Evolutionary conservation across 2,113 vertebrate species (phyloP).

Genomic region (Chamaea fasciata): DNA sequence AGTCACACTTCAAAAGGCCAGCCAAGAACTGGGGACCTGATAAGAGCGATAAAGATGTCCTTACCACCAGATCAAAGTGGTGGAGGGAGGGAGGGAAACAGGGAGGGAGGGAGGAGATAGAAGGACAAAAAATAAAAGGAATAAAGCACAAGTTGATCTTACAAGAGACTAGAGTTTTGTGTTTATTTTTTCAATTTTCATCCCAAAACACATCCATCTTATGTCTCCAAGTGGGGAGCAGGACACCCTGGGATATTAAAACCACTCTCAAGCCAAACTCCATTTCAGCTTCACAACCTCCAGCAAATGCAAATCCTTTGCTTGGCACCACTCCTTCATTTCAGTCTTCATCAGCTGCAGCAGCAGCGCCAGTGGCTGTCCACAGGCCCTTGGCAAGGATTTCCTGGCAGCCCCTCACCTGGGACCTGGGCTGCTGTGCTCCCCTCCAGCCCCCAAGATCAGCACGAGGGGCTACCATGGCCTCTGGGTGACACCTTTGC

Average conservation of each 20-base stretch:
- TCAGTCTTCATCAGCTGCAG: conserved; percentile 19
- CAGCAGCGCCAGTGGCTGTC: background rate
- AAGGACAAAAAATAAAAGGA: background rate
- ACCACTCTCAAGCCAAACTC: background rate
- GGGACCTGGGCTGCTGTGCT: background rate
- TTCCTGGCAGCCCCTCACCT: background rate
- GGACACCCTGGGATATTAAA: background rate
- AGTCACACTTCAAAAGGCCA: conserved; percentile 52
- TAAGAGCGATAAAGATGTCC: conserved; percentile 24
- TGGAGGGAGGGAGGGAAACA: background rate
- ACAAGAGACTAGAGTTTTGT: background rate
- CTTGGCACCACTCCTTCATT: conserved; percentile 1
- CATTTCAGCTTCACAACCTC: background rate
- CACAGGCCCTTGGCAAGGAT: background rate
- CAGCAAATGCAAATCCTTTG: background rate
- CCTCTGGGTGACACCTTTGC: background rate
- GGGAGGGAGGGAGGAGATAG: background rate
- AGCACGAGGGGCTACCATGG: background rate
- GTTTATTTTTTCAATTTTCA: background rate
- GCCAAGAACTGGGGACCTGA: background rate
- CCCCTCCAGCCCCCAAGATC: background rate
- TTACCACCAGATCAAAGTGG: conserved; percentile 27
- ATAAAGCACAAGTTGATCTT: background rate
- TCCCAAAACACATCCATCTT: background rate
- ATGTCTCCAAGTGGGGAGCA: background rate